Conservation (phyloP, 2,888 invertebrate species). For the Troglohyphantes excavatus region DNA sequence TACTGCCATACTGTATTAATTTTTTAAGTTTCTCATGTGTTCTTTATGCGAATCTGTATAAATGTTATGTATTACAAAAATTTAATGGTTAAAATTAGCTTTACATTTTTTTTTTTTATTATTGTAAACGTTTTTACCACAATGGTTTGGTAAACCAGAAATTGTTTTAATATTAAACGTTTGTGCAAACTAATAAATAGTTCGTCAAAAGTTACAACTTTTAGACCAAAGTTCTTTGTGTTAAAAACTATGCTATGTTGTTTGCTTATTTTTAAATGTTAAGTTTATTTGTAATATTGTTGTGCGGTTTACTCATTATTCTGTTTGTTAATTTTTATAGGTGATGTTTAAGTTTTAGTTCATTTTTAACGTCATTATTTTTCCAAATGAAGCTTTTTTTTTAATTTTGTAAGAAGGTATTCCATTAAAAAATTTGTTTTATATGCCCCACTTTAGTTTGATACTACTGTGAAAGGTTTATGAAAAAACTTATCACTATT, state of each 20-base stretch:
- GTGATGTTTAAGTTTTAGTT: neutral
- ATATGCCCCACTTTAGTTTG: no score
- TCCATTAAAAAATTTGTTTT: no score
- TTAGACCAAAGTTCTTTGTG: neutral
- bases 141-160: no score
- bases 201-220: neutral
- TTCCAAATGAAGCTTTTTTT: no score
- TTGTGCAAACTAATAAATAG: no score
- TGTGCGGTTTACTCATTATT: neutral
- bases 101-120: neutral
- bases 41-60: neutral
- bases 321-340: neutral
- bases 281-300: neutral
- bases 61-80: neutral
- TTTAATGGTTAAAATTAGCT: neutral
- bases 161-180: no score
- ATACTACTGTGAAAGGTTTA: no score
- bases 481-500: no score
- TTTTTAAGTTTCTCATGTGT: neutral
- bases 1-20: neutral
- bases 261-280: slow-evolving; percentile 5
- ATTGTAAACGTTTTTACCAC: no score
- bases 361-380: no score
- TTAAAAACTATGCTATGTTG: neutral
- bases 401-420: no score